phyloP scores from a whole-genome alignment of 2,797 vertebrate species.

The Echiichthys vipera region DNA sequence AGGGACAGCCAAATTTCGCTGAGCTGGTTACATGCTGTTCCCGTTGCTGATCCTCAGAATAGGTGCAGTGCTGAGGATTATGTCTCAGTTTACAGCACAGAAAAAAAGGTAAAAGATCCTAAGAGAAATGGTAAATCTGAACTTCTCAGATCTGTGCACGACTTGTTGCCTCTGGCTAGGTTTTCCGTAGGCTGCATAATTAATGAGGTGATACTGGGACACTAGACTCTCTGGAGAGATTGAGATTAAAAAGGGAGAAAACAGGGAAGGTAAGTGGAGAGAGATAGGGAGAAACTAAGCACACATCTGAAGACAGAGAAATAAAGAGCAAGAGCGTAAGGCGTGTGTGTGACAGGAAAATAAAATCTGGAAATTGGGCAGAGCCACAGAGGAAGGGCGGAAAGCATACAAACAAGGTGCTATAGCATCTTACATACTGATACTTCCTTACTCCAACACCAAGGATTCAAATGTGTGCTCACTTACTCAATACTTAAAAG shows the following conservation, averaged over 20 bases:
- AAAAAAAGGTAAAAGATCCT: slow-evolving; percentile 25
- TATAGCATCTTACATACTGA: slow-evolving; percentile 51
- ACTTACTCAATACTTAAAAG: too few species aligned
- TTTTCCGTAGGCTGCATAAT: slow-evolving; percentile 69
- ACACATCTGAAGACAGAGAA: slow-evolving; percentile 37
- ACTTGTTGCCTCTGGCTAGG: slow-evolving; percentile 67
- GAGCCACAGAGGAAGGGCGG: slow-evolving; percentile 42
- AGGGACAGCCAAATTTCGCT: slow-evolving; percentile 48
- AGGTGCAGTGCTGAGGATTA: slow-evolving; percentile 38
- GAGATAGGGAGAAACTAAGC: slow-evolving; percentile 31
- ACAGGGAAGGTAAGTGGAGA: slow-evolving; percentile 32
- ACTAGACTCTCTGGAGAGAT: slow-evolving; percentile 59
- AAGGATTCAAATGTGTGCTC: too few species aligned
- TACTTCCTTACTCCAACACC: slow-evolving; percentile 30
- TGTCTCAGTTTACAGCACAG: slow-evolving; percentile 63
- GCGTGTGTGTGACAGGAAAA: slow-evolving; percentile 68
- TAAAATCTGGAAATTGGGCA: slow-evolving; percentile 66
- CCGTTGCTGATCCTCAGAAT: slow-evolving; percentile 44
- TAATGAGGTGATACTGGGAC: slow-evolving; percentile 68
- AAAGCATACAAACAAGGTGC: slow-evolving; percentile 62
- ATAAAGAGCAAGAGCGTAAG: slow-evolving; percentile 36
- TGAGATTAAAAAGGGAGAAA: slow-evolving; percentile 70
- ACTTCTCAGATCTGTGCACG: slow-evolving; percentile 46
- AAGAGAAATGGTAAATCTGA: slow-evolving; percentile 37
- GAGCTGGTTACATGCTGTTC: slow-evolving; percentile 58